Base-by-base conservation (phyloP, 2,113 vertebrate species). In the Rhinogobius similis region DNA sequence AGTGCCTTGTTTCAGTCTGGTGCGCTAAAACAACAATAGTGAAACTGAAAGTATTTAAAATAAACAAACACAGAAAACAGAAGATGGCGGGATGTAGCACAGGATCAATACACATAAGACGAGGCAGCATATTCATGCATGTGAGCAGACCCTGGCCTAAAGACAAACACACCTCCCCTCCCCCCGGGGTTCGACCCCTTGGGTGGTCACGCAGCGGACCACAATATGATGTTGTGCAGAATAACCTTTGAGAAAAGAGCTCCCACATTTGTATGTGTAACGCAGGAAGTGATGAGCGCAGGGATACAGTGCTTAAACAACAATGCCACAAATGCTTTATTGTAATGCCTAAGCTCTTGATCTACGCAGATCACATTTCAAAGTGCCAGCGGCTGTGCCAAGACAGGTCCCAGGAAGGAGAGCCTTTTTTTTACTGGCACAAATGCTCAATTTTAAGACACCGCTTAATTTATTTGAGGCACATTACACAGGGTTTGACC, bases 201-300 rank as follows among this genome's bases (percentile, higher is more conserved):
- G 94, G 93, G 92, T 95, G 94, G 94, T 95, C 94, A 94, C 90
- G 71, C 82, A 87, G 82, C 92, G 90, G 89, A 93, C 89, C 87
- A 88, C 83, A 86, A 80, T 87, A 86, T 89, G 85, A 89, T 71
- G 10, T 32, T 81, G 77, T 81, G 67, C 71, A 70, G 71, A 68
- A 85, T 68, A 86, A 70, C 65, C 71, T 83, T 82, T 72, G 44
- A 91, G 85, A 73, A 81, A 84, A 63, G 5, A 52, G 2, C 63
- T 63, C 68, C 62, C 78, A 70, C 62, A 70, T 70, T 67, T 41
- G 39, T 65, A 62, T 9, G 32, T 63, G 36, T 41, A 41, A 23
- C 39, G 6, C 36, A 16, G 62, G 62, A 43, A 43, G 21, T 56
- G 62, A 61, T 39, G 61, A 69, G 63, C 58, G 56, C 73, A 75